Conservation (phyloP, 2,888 invertebrate genomes). For the Eilema sororculum region DNA sequence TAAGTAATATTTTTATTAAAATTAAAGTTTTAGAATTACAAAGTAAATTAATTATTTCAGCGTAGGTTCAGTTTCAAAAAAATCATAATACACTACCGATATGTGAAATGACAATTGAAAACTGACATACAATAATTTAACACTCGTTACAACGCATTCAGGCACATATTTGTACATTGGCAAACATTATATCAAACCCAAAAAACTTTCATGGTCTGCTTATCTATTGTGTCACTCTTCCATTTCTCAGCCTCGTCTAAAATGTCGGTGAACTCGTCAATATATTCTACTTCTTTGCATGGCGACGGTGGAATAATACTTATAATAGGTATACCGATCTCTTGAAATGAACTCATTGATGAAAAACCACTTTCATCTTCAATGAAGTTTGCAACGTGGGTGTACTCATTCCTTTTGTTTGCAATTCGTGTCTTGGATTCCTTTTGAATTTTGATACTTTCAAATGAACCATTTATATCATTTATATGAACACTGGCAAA, state of each 20-base stretch:
- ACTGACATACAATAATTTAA: constrained; percentile 51
- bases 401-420: constrained; percentile 70
- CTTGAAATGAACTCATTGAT: constrained; percentile 94
- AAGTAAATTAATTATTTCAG: constrained; percentile 37
- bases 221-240: constrained; percentile 72
- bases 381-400: constrained; percentile 71
- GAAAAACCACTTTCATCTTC: constrained; percentile 96
- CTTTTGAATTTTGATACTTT: constrained; percentile 45
- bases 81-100: constrained; percentile 44
- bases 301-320: constrained; percentile 83
- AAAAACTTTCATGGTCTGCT: constrained; percentile 80
- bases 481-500: constrained; percentile 59
- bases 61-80: constrained; percentile 41
- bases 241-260: constrained; percentile 70
- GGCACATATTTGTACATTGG: constrained; percentile 62
- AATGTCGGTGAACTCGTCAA: constrained; percentile 67
- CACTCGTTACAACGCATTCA: constrained; percentile 39
- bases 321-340: constrained; percentile 90
- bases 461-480: constrained; percentile 60
- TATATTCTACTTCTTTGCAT: constrained; percentile 75
- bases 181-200: constrained; percentile 72
- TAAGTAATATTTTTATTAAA: constrained; percentile 35
- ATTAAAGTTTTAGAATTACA: constrained; percentile 40
- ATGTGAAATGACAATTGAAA: constrained; percentile 31
- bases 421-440: constrained; percentile 40